Evolutionary conservation across 2,113 vertebrate genomes (phyloP).

Genomic region (Oriolus oriolus): DNA sequence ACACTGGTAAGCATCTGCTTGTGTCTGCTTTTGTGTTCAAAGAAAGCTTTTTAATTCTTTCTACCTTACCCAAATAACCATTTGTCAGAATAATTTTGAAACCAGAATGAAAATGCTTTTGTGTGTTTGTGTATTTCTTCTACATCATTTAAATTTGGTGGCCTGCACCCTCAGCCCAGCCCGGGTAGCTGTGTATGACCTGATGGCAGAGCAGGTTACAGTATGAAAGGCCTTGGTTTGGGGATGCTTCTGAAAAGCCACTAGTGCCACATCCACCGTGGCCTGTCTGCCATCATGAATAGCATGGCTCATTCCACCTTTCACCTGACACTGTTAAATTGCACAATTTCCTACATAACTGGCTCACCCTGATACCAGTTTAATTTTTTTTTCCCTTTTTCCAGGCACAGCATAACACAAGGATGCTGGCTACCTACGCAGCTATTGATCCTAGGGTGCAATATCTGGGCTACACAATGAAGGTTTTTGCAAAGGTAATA

Average conservation of each 20-base stretch:
- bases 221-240: not conserved
- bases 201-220: not conserved
- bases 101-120: not conserved
- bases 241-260: not conserved
- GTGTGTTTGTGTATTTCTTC: not conserved
- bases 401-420: constrained; percentile 96
- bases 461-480: constrained; percentile 94
- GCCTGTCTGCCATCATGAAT: not conserved
- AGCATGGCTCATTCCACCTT: not conserved
- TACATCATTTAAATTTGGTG: not conserved
- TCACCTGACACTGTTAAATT: not conserved
- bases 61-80: not conserved
- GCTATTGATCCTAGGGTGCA: constrained; percentile 94
- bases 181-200: not conserved
- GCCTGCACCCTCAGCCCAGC: not conserved
- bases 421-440: constrained; percentile 95
- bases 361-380: not conserved
- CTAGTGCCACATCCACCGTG: not conserved
- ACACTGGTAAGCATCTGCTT: constrained; percentile 83
- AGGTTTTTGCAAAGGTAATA: constrained; percentile 96
- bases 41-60: not conserved
- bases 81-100: not conserved
- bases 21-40: not conserved
- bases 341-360: not conserved
- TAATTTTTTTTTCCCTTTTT: not conserved